These are phyloP conservation scores for Desmodus rotundus DNA, from an alignment of 2,113 vertebrate genomes.

Conservation along the genomic window DNA sequence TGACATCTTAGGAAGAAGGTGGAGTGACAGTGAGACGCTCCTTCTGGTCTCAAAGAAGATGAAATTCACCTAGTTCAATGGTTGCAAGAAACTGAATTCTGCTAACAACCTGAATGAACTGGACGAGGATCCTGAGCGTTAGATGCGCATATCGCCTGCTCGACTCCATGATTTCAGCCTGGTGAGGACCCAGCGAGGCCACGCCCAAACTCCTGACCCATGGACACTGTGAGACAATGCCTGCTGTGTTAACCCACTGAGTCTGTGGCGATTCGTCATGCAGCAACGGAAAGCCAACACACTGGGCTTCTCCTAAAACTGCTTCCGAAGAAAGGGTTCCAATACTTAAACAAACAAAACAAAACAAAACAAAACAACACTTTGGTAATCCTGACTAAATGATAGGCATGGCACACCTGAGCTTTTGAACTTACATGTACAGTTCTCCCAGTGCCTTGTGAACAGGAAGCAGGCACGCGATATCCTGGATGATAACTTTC, in stretches of 20 bases:
- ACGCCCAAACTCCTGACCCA: neutral
- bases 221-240: neutral
- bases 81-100: neutral
- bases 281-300: neutral
- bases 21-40: neutral
- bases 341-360: neutral
- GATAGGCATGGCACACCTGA: neutral
- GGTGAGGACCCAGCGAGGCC: neutral
- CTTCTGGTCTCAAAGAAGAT: neutral
- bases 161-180: neutral
- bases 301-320: neutral
- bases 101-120: neutral
- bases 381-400: neutral
- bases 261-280: neutral
- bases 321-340: neutral
- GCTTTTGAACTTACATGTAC: slow-evolving; percentile 87
- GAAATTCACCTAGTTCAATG: neutral
- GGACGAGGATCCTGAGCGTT: neutral
- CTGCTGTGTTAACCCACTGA: neutral
- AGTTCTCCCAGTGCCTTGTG: slow-evolving; percentile 93
- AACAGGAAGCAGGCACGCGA: slow-evolving; percentile 94
- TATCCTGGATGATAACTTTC: slow-evolving; percentile 97
- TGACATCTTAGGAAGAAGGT: neutral
- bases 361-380: too few species aligned
- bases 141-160: neutral